These are phyloP conservation scores for Drosophila subpulchrella DNA, from an alignment of 1,140 invertebrate genomes.

Conservation along the genomic window DNA sequence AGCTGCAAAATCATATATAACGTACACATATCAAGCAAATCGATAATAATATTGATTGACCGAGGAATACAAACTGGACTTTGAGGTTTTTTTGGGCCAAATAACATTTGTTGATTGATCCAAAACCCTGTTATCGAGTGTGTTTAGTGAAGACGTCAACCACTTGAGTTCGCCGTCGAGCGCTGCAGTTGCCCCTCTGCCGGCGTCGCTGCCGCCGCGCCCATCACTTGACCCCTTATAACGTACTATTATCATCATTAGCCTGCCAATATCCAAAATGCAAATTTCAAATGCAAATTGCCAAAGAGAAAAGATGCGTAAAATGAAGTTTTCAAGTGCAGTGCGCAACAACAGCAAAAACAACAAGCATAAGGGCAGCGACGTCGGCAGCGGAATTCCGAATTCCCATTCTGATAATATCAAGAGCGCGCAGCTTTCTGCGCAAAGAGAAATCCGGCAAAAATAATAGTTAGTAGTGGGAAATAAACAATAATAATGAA, in stretches of 20 bases:
- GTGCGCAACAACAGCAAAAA: conserved; percentile 61
- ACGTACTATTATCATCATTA: conserved; percentile 6
- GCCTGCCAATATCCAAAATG: conserved; percentile 45
- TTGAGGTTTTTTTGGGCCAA: no score
- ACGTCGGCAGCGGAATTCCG: neutral
- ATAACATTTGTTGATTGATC: no score
- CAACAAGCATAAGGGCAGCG: conserved; percentile 11
- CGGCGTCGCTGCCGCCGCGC: conserved; percentile 30
- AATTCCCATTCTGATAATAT: conserved; percentile 26
- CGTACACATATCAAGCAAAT: no score
- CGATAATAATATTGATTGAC: no score
- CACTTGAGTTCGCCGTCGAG: conserved; percentile 17
- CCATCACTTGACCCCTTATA: conserved; percentile 59
- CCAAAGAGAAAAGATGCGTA: conserved; percentile 40
- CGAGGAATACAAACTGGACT: no score
- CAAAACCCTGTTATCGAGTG: neutral
- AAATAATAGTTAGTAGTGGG: conserved; percentile 21
- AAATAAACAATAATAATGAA: conserved; percentile 14
- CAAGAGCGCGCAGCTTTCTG: conserved; percentile 69
- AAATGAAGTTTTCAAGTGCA: conserved; percentile 76
- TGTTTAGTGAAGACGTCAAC: conserved; percentile 43
- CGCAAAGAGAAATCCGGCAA: conserved; percentile 52
- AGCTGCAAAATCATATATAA: no score
- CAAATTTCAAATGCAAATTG: conserved; percentile 12
- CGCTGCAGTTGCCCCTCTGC: conserved; percentile 29